Percentiles rank a stretch among this genome's conserved stretches.
Conservation (phyloP, 2,888 invertebrate genomes). For the Maniola hyperantus region DNA sequence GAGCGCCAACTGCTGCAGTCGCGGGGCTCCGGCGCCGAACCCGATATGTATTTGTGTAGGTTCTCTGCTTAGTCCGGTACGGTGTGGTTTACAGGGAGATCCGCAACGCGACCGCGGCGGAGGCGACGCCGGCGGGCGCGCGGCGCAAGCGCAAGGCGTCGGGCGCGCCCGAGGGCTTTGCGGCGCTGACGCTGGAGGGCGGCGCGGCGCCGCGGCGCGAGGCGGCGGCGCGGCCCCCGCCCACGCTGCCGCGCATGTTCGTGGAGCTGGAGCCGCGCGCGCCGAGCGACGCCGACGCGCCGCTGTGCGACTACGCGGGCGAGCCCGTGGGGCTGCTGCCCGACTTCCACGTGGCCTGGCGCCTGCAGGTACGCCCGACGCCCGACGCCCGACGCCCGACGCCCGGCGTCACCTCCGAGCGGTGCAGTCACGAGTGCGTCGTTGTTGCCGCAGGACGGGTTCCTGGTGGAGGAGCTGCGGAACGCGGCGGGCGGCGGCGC, state of each 20-base stretch:
- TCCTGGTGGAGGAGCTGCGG: conserved; percentile 63
- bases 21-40: too few relatives aligned
- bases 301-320: conserved; percentile 61
- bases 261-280: conserved; percentile 71
- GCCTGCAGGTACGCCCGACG: conserved; percentile 57
- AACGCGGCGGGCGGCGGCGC: conserved; percentile 29
- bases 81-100: neutral
- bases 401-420: too few relatives aligned
- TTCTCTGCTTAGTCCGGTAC: neutral
- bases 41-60: too few relatives aligned
- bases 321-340: conserved; percentile 64
- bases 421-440: too few relatives aligned
- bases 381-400: too few relatives aligned
- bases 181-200: conserved; percentile 44
- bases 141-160: conserved; percentile 39
- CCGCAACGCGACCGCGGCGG: conserved; percentile 38
- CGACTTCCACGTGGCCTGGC: conserved; percentile 67
- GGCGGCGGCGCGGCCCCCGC: conserved; percentile 55
- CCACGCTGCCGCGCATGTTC: conserved; percentile 69
- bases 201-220: conserved; percentile 39
- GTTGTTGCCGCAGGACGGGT: conserved; percentile 50
- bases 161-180: conserved; percentile 43
- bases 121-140: conserved; percentile 31
- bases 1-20: too few relatives aligned
- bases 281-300: conserved; percentile 51